Evolutionary conservation across 2,888 invertebrate species (phyloP), one percentile per base, ranked within the genome.

Genomic region (Apotomis betuletana): DNA sequence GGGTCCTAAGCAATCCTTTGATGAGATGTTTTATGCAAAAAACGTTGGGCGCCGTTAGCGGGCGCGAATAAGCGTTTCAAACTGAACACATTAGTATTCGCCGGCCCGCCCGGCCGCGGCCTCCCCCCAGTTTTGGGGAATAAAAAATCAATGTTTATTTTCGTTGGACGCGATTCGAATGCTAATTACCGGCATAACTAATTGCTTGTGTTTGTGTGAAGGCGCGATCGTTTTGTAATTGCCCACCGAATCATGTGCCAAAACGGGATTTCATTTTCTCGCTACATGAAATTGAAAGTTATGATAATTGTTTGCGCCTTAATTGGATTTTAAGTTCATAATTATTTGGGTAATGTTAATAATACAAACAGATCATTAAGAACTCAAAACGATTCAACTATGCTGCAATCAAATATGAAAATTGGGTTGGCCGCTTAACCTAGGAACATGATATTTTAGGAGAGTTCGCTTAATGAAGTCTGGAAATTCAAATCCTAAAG

Each of bases 21-120:
- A 93, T 93, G 93, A 92, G 92, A 93, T 93, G 92, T 92, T 92
- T 93, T 93, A 93, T 93, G 93, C 92, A 92, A 92, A 93, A 93
- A 92, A 93, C 92, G 93, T 91, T 88, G 91, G 87, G 85, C 77
- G 82, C 88, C 87, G 89, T 91, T 90, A 90, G 85, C 88, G 85
- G 89, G 91, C 89, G 92, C 89, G 90, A 91, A 90, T 91, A 92
- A 91, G 85, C 91, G 91, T 87, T 91, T 90, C 89, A 90, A 91
- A 91, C 90, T 92, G 92, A 90, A 87, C 90, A 89, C 92, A 93
- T 92, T 93, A 92, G 92, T 92, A 92, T 93, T 89, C 92, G 83
- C 84, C 81, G 85, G 83, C 88, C 87, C 87, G 81, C 82, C 74
- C 87, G 84, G 81, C 85, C 81, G 80, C 85, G 85, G 82, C 83